Conservation (phyloP, 2,888 invertebrate species). For the Sthenelais limicola region DNA sequence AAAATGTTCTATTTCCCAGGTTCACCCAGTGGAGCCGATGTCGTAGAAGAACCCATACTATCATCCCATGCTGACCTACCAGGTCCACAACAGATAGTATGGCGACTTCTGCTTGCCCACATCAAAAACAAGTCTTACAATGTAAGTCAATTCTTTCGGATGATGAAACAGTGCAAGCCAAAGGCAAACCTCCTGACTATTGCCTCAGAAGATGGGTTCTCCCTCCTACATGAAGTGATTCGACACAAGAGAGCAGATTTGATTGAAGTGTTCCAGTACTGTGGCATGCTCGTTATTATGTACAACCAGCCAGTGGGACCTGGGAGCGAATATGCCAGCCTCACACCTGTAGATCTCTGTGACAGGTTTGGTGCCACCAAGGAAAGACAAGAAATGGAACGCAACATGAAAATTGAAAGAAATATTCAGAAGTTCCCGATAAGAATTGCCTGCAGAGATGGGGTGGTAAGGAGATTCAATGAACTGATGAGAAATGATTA, state of each 20-base stretch:
- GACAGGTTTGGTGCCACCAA: conserved; percentile 3
- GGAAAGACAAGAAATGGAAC: conserved; percentile 26
- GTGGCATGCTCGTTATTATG: not conserved
- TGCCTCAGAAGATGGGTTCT: conserved; percentile 22
- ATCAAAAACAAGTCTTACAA: too few relatives aligned
- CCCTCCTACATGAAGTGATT: conserved; percentile 27
- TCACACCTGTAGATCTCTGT: conserved; percentile 14
- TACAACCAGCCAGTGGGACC: conserved; percentile 5
- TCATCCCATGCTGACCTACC: too few relatives aligned
- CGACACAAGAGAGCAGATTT: conserved; percentile 18
- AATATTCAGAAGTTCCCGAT: not conserved
- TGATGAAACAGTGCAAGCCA: too few relatives aligned
- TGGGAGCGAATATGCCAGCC: conserved; percentile 7
- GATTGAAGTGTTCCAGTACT: conserved; percentile 29
- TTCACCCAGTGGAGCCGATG: too few relatives aligned
- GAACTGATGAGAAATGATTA: not conserved
- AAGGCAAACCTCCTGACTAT: too few relatives aligned
- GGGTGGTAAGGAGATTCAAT: conserved; percentile 4
- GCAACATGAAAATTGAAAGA: conserved; percentile 6
- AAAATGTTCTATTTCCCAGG: too few relatives aligned
- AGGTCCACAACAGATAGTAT: too few relatives aligned
- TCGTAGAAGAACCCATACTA: too few relatives aligned
- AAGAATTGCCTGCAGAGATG: not conserved
- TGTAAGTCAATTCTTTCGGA: too few relatives aligned
- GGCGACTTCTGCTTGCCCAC: too few relatives aligned